Evolutionary conservation across 2,888 invertebrate species (phyloP), one percentile per base, ranked within the genome.

Genomic region (Trissonchulus latispiculum): DNA sequence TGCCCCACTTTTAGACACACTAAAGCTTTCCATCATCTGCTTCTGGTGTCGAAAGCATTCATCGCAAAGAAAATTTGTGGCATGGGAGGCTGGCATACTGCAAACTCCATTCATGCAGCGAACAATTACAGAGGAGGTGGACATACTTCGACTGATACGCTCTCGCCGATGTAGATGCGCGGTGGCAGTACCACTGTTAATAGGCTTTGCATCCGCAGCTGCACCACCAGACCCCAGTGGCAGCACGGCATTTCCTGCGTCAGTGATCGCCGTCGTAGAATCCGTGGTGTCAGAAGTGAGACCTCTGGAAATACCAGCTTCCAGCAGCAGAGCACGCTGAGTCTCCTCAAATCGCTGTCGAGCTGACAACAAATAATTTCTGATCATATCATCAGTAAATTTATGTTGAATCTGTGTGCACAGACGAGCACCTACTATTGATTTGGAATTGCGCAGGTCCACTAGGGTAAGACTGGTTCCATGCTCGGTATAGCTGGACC

Each of bases 11-110:
- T 68, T 68, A 36, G 36, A 32, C 33, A n/a, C 35, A 31, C 36
- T 70, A 71, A 76, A 75, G 36, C 73, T 72, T 48, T 75, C 75
- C 76, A 78, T 76, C 37, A 79, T 71, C 36, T 75, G 67, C 31
- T 79, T 79, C 71, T 81, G 81, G 68, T 75, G 77, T 32, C 77
- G 78, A 68, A 81, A 80, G 72, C 81, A 81, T 35, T 75, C 74
- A 35, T 76, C 76, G 75, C 81, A 81, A 70, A 81, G 78, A 76
- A 81, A 80, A 71, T 81, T 81, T 31, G 80, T 80, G n/a, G 77
- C 75, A 48, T 80, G 80, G 0, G 79, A 78, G 0, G 80, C 80
- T 2, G 77, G 78, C 37, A 36, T 74, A 67, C 77, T 76, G 74
- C 81, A 81, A 59, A 76, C 75, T 59, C 75, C 73, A 72, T 81